Evolutionary conservation across 1,140 invertebrate genomes (phyloP).

Genomic region (Palaemon carinicauda): DNA sequence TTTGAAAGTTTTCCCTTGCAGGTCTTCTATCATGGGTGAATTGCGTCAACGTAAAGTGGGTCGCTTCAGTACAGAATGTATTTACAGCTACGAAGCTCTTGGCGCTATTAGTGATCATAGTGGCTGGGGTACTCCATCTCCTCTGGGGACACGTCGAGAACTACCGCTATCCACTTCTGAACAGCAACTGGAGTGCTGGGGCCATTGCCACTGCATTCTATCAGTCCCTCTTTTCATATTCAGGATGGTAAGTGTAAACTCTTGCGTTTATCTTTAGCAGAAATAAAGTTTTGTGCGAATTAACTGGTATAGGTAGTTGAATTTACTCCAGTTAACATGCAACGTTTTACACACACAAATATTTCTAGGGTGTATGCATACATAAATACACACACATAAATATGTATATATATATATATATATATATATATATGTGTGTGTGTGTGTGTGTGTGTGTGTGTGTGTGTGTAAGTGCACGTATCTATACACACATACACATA

Average conservation of each 20-base stretch:
- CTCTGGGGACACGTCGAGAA: constrained; percentile 15
- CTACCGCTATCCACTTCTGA: neutral
- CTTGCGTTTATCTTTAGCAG: no score
- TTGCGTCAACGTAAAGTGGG: constrained; percentile 83
- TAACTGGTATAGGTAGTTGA: no score
- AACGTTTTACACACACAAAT: no score
- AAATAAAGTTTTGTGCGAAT: no score
- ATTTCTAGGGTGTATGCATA: no score
- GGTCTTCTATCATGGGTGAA: constrained; percentile 86
- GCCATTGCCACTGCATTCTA: constrained; percentile 38
- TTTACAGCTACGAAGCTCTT: constrained; percentile 90
- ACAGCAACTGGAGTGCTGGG: neutral
- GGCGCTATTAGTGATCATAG: constrained; percentile 82
- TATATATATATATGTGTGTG: neutral
- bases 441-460: neutral
- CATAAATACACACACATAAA: no score
- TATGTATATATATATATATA: no score
- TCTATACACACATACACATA: no score
- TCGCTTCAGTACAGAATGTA: constrained; percentile 85
- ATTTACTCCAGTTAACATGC: no score
- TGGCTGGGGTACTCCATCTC: constrained; percentile 71
- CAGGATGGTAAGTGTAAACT: constrained; percentile 30
- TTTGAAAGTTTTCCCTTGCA: constrained; percentile 65
- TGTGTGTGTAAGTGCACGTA: no score
- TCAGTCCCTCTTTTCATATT: constrained; percentile 37